A percentile compares a stretch with the other conserved stretches of the same genome.
phyloP scores from a whole-genome alignment of 2,888 invertebrate genomes.

The Phyllotreta cruciferae region DNA sequence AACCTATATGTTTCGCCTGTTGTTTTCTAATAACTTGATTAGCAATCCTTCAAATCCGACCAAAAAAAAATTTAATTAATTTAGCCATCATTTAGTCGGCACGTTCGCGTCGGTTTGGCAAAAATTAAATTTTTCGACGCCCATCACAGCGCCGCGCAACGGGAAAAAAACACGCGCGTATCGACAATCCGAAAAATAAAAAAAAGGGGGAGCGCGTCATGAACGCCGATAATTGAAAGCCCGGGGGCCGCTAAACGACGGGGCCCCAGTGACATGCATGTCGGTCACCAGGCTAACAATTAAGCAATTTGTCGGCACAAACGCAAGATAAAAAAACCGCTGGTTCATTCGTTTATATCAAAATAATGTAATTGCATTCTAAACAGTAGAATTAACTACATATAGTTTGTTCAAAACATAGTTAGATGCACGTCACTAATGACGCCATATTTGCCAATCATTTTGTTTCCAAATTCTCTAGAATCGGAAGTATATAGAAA shows the following conservation, averaged over 20 bases:
- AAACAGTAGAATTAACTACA: too few species aligned
- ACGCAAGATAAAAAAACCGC: neutral
- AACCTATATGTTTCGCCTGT: too few species aligned
- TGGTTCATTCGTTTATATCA: neutral
- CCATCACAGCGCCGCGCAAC: constrained; percentile 10
- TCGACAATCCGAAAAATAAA: neutral
- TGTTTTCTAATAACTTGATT: too few species aligned
- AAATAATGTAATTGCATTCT: neutral
- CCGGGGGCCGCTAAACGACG: neutral
- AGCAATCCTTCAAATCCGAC: too few species aligned
- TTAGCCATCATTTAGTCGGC: too few species aligned
- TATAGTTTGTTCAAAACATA: too few species aligned
- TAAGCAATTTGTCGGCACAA: constrained; percentile 8
- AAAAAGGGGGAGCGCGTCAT: constrained; percentile 5
- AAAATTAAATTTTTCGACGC: constrained; percentile 10
- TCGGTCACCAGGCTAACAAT: constrained; percentile 17
- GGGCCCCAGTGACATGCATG: constrained; percentile 8
- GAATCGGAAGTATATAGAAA: too few species aligned
- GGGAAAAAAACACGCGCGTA: neutral
- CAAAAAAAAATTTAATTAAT: too few species aligned
- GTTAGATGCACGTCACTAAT: too few species aligned
- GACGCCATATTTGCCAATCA: too few species aligned
- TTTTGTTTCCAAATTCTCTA: too few species aligned
- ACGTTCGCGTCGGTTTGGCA: too few species aligned
- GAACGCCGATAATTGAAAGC: constrained; percentile 17